These are phyloP conservation scores for Apis dorsata DNA, from an alignment of 1,140 invertebrate genomes.

Conservation along the genomic window DNA sequence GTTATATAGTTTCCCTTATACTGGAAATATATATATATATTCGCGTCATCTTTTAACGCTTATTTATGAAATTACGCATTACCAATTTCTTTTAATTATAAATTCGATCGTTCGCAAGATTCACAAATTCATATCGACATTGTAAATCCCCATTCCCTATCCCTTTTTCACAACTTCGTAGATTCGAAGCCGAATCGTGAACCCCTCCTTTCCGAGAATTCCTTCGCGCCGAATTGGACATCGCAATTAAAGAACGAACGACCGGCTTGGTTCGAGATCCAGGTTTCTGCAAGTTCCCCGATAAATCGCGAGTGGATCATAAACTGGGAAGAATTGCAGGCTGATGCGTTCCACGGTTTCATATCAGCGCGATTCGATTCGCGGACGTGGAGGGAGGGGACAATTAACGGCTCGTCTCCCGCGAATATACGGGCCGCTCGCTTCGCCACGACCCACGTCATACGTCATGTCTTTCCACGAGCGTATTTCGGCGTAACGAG, in stretches of 20 bases:
- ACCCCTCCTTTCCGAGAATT: not conserved
- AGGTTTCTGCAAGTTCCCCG: not conserved
- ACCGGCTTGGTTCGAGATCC: not conserved
- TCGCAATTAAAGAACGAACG: constrained; percentile 3
- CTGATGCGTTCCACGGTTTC: no score
- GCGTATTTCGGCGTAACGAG: constrained; percentile 66
- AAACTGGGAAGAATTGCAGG: constrained; percentile 16
- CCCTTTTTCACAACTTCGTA: no score
- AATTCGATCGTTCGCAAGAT: no score
- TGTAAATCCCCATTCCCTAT: no score
- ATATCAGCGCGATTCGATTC: constrained; percentile 38
- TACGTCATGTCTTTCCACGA: constrained; percentile 63
- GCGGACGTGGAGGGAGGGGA: constrained; percentile 13
- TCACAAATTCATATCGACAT: no score
- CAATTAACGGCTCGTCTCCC: constrained; percentile 65
- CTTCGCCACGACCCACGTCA: constrained; percentile 43
- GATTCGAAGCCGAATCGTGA: no score
- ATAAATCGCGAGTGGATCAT: constrained; percentile 36
- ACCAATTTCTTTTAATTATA: no score
- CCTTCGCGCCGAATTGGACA: not conserved
- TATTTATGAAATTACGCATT: no score
- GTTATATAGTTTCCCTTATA: no score
- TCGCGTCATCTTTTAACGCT: no score
- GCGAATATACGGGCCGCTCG: constrained; percentile 61
- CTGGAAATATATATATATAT: no score